A percentile compares a stretch with the other conserved stretches of the same genome.
These are phyloP conservation scores for Hydroisotoma schaefferi DNA, from an alignment of 2,888 invertebrate species.

Conservation along the genomic window DNA sequence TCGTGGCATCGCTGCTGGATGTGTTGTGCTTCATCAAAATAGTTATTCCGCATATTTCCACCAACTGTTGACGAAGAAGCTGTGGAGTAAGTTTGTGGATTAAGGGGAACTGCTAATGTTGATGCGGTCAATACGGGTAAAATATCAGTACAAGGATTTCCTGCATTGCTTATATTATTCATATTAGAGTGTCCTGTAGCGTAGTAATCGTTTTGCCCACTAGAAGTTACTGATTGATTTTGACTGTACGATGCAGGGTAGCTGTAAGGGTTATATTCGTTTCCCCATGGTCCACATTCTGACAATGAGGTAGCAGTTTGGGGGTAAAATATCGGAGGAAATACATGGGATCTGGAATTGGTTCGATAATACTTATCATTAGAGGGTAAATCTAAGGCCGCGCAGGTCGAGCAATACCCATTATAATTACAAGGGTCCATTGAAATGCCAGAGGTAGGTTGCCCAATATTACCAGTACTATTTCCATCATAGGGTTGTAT, in stretches of 20 bases:
- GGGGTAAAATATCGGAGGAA: conserved; percentile 27
- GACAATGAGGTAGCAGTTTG: conserved; percentile 19
- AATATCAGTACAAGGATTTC: too few relatives aligned
- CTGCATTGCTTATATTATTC: not conserved
- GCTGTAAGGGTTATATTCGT: conserved; percentile 7
- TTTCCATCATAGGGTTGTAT: too few relatives aligned
- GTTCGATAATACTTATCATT: conserved; percentile 27
- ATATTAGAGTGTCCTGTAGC: not conserved
- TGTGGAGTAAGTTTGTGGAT: too few relatives aligned
- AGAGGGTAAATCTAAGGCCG: conserved; percentile 21
- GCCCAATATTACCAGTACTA: too few relatives aligned
- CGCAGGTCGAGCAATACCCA: conserved; percentile 25
- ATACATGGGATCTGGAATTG: conserved; percentile 21
- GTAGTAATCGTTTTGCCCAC: not conserved
- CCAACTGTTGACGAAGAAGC: too few relatives aligned
- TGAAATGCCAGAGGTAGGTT: not conserved
- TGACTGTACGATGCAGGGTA: not conserved
- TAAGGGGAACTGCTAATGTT: too few relatives aligned
- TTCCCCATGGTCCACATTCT: conserved; percentile 20
- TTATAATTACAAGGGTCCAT: conserved; percentile 11
- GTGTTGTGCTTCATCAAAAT: too few relatives aligned
- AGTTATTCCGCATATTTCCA: too few relatives aligned
- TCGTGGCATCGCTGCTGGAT: too few relatives aligned
- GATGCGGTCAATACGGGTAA: too few relatives aligned
- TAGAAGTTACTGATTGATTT: not conserved